Conservation (phyloP, 2,113 vertebrate species). For the Passer montanus region DNA sequence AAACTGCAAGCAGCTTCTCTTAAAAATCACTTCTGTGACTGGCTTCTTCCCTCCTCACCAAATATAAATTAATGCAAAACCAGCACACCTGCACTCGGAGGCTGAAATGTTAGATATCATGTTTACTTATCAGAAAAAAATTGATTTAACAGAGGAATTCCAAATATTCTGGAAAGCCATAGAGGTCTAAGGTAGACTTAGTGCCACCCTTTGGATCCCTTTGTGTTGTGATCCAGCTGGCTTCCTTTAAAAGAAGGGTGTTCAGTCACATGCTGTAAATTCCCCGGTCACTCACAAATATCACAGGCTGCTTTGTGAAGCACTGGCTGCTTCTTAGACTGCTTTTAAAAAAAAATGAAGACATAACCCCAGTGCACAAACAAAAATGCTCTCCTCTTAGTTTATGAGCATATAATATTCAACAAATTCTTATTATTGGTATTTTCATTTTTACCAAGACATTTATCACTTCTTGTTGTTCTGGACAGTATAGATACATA, state of each 20-base stretch:
- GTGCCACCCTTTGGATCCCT: not conserved
- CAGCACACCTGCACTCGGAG: not conserved
- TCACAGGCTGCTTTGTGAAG: not conserved
- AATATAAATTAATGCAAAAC: not conserved
- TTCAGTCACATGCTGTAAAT: not conserved
- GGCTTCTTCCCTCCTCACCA: not conserved
- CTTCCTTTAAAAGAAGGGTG: not conserved
- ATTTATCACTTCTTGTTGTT: not conserved
- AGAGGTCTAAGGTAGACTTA: not conserved
- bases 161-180: not conserved
- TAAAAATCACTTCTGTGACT: not conserved
- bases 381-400: not conserved
- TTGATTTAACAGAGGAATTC: not conserved
- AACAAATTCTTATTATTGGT: not conserved
- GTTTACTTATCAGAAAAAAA: not conserved
- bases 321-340: not conserved
- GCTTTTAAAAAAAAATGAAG: not conserved
- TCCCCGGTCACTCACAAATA: no score
- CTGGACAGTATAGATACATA: not conserved
- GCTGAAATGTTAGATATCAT: not conserved
- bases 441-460: not conserved
- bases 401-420: not conserved
- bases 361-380: not conserved
- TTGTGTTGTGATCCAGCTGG: not conserved
- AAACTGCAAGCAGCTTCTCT: not conserved